Evolutionary conservation across 92 coral and sea anemone species (phyloP), one percentile per base, ranked within the genome.

Genomic region (Porites cylindrica): DNA sequence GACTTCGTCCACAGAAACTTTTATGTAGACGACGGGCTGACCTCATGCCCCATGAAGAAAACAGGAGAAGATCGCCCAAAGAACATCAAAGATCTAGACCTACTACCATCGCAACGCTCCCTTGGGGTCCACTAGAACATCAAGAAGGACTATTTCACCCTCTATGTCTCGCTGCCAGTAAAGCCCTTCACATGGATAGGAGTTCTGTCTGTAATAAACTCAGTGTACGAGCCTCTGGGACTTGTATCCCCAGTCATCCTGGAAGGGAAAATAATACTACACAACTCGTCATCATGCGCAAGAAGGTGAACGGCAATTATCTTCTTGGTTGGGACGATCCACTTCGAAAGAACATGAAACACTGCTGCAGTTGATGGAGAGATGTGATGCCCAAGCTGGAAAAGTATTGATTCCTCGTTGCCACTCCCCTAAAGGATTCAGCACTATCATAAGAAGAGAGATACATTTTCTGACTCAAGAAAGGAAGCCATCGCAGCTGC

Each of bases 321-420:
- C 32, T 2, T 29, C 32, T 29, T 29, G 89, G 75, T n/a, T 89
- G 89, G 92, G 92, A 89, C 17, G 89, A 78, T 59, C 89, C 92
- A 16, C 51, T 89, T 56, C 86, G 86, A 17, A 90, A 89, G 47
- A 51, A 19, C 19, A 64, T 89, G 23, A 75, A 67, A 11, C 82
- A 62, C 47, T 77, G 85, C 21, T 85, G 92, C 86, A 74, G 51
- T 67, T 50, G 83, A 66, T 89, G 92, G 88, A 89, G 80, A 53
- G 86, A 89, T 14, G 24, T 23, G 64, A 21, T 23, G 38, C 72
- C 80, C 24, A 58, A 76, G 9, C 75, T 89, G 6, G 89, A 83
- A 60, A 50, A 69, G 86, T 66, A 19, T 66, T 53, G 16, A 66
- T 78, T 19, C 77, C 54, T 47, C 75, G 85, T 43, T 86, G 90